These are phyloP conservation scores for Drosophila paramelanica DNA, from an alignment of 2,888 invertebrate genomes.

Conservation along the genomic window DNA sequence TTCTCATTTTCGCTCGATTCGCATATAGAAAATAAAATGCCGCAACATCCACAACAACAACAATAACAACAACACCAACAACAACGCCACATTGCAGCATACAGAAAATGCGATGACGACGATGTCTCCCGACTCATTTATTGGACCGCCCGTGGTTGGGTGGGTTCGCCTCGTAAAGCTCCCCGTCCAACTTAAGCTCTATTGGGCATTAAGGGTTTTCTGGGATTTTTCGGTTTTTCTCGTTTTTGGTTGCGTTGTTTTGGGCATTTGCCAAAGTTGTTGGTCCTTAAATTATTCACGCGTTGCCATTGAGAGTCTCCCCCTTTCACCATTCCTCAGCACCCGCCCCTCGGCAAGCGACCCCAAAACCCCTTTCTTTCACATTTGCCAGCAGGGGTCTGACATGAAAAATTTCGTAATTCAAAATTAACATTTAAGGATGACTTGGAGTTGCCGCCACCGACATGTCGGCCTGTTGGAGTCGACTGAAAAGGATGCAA, in stretches of 20 bases:
- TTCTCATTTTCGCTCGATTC: conserved; percentile 75
- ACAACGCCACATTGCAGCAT: conserved; percentile 53
- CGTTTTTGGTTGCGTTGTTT: conserved; percentile 41
- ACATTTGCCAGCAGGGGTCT: conserved; percentile 49
- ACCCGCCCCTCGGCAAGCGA: not conserved
- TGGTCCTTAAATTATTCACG: conserved; percentile 78
- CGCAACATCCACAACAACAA: conserved; percentile 54
- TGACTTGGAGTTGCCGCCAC: conserved; percentile 74
- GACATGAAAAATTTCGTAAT: conserved; percentile 78
- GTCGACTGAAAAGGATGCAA: conserved; percentile 52
- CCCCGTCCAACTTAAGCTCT: conserved; percentile 65
- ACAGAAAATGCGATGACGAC: conserved; percentile 63
- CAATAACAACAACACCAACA: conserved; percentile 36
- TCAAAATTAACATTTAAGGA: conserved; percentile 81
- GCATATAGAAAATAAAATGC: conserved; percentile 80
- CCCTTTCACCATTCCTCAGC: not conserved
- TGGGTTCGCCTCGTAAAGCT: conserved; percentile 23
- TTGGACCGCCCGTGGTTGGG: conserved; percentile 4
- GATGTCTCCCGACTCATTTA: conserved; percentile 59
- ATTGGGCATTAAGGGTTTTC: conserved; percentile 78
- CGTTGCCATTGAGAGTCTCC: conserved; percentile 45
- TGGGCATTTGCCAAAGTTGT: conserved; percentile 61
- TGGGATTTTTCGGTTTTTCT: conserved; percentile 37
- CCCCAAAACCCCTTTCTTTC: conserved; percentile 20
- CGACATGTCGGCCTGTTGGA: conserved; percentile 38